Base-by-base conservation (phyloP, 2,113 vertebrate species). In the Todiramphus saurophagus region DNA sequence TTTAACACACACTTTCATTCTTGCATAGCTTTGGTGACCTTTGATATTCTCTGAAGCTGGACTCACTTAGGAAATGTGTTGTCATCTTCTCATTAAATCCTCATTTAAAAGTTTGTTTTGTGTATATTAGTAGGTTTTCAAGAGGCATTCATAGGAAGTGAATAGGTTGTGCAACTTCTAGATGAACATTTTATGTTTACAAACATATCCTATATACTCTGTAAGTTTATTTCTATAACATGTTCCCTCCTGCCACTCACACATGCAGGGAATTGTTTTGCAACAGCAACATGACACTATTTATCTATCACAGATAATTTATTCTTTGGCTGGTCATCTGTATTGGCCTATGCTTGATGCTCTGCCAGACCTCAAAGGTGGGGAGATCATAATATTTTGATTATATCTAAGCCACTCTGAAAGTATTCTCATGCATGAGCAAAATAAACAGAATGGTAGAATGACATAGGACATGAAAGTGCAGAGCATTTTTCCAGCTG, bases 281-380 rank as follows among this genome's bases (percentile, higher is more conserved):
- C 64, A 93, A 85, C 16, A 83, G 70, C 48, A 94, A 90, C 25
- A 10, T 43, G 64, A 86, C 56, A 53, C 80, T 68, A 24, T 63
- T 75, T 91, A 13, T 94, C 84, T 89, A 35, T 79, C 87, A 89
- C 92, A 97, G 86, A 79, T 92, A 93, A 96, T 94, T 83, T 79
- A 6, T 35, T 84, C 41, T 85, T 93, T 89, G 69, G 19, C 83
- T 92, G 77, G 43, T 93, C 92, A 85, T n/a, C 56, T 68, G 17
- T 60, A 86, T 1, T 67, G 43, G 30, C 56, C 62, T 67, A 23
- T 59, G 83, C 31, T 93, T 95, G 67, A 85, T 87, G 66, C 50
- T 93, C 39, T 78, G 83, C 64, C 92, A 94, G 66, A 91, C 78
- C 33, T 74, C 75, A 81, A 94, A 94, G 89, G 83, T 95, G 80